phyloP scores from a whole-genome alignment of 2,797 vertebrate genomes.

The Hapalemur alaotrensis region DNA sequence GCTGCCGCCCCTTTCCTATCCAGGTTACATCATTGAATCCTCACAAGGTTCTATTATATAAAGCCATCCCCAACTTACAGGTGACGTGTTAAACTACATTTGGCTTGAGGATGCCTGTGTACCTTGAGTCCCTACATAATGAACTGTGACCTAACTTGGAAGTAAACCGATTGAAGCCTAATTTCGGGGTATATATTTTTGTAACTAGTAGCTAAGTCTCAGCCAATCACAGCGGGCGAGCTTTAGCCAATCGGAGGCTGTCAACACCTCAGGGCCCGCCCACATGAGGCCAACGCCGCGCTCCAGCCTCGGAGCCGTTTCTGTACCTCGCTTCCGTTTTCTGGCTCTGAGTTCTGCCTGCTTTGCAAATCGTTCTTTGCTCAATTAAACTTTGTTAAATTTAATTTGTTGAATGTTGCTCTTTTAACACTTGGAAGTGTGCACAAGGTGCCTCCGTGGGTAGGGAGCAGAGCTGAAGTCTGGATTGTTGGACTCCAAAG shows the following conservation, averaged over 20 bases:
- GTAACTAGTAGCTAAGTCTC: neutral
- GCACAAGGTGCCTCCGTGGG: accelerated
- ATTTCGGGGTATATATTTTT: neutral
- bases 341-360: neutral
- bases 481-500: neutral
- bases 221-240: neutral
- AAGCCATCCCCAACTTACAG: neutral
- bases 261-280: neutral
- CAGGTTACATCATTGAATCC: neutral
- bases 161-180: neutral
- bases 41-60: neutral
- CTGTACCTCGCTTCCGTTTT: neutral
- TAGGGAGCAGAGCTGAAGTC: neutral
- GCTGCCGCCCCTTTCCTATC: neutral
- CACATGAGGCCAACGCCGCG: neutral
- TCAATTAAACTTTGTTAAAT: neutral
- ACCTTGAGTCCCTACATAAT: neutral
- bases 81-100: neutral
- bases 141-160: neutral
- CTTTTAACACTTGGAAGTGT: neutral
- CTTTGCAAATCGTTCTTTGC: neutral
- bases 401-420: neutral
- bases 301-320: neutral
- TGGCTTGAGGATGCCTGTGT: neutral
- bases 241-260: neutral